Evolutionary conservation across 2,113 vertebrate species (phyloP).

Genomic region (Mus spicilegus): DNA sequence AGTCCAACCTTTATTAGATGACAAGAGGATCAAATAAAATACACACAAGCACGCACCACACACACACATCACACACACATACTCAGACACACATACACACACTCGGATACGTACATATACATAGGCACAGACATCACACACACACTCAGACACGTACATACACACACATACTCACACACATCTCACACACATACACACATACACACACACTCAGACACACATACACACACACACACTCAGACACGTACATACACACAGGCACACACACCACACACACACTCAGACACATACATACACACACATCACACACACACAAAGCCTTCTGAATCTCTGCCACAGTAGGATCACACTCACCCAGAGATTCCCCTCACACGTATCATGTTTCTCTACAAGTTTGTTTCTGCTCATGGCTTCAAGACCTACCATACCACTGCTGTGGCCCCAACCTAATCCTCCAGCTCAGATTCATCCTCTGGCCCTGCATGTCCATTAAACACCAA

Average conservation of each 20-base stretch:
- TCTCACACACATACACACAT: no score
- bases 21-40: slow-evolving; percentile 41
- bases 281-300: no score
- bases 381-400: background rate
- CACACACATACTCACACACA: rapidly evolving
- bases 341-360: background rate
- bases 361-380: background rate
- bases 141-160: no score
- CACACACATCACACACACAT: no score
- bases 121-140: rapidly evolving
- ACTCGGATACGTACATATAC: no score
- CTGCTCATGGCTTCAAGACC: background rate
- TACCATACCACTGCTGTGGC: background rate
- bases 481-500: background rate
- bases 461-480: background rate
- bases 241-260: no score
- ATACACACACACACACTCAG: no score
- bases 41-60: background rate
- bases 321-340: background rate
- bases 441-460: background rate
- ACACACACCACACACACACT: rapidly evolving
- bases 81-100: no score
- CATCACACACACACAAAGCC: no score
- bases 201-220: no score
- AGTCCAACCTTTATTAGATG: background rate